A percentile compares a stretch with the other conserved stretches of the same genome.
These are phyloP conservation scores for Recurvirostra avosetta DNA, from an alignment of 2,113 vertebrate genomes.

Conservation along the genomic window DNA sequence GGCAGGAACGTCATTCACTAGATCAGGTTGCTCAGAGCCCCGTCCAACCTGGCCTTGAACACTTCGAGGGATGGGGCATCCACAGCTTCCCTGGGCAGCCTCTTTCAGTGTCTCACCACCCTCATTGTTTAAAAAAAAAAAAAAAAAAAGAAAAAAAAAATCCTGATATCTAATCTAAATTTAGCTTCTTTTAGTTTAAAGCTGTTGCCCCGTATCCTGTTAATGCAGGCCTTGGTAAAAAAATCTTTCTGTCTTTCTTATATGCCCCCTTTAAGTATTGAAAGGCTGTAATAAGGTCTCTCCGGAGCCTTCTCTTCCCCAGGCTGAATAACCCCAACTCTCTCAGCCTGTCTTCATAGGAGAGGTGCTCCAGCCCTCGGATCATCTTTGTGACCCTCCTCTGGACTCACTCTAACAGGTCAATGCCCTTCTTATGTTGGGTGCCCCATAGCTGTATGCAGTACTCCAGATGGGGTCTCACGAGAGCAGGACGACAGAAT, in stretches of 20 bases:
- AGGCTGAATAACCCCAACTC: background rate
- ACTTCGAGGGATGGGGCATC: background rate
- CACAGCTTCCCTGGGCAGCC: background rate
- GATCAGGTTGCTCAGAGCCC: background rate
- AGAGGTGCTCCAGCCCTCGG: too few relatives aligned
- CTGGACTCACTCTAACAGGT: too few relatives aligned
- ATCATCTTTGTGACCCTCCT: too few relatives aligned
- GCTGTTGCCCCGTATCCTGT: background rate
- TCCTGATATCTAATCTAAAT: background rate
- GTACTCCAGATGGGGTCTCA: too few relatives aligned
- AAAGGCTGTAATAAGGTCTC: background rate
- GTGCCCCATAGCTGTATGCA: too few relatives aligned
- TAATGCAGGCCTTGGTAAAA: background rate
- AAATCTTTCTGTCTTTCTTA: background rate
- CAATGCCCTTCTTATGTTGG: background rate
- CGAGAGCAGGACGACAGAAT: too few relatives aligned
- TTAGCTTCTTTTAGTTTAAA: background rate
- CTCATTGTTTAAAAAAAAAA: background rate
- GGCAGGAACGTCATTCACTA: background rate
- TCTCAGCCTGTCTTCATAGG: too few relatives aligned
- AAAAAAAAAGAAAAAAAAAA: background rate
- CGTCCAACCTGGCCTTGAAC: background rate
- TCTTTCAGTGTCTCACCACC: background rate
- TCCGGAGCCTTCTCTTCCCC: background rate
- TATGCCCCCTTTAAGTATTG: background rate